Evolutionary conservation across 2,113 vertebrate genomes (phyloP), one percentile per base, ranked within the genome.

Genomic region (Cairina moschata): DNA sequence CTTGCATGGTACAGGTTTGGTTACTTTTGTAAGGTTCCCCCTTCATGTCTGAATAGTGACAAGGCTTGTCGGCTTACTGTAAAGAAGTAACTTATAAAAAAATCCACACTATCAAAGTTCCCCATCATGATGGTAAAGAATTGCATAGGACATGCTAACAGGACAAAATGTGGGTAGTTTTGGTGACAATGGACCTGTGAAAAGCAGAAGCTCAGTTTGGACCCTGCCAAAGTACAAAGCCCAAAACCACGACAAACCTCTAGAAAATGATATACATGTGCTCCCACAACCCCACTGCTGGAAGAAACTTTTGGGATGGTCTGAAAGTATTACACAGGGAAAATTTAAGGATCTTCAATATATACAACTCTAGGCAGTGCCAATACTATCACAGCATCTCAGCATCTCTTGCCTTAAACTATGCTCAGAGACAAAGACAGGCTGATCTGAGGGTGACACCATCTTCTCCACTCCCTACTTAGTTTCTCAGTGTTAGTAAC

Each of bases 271-370:
- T 32, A 55, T 3, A 54, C 6, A 36, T 14, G 11, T 1, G 2
- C 9, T 34, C 26, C 23, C 21, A 46, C 50, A 56, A 29, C 3
- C 3, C 11, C 25, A 16, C 2, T 5, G 7, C 2, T 12, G 14
- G 31, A 69, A 83, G 40, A 58, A 31, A 28, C 5, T 10, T 5
- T 12, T 52, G 32, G 48, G 28, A 40, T 34, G 21, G 32, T 71
- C 38, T 78, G 34, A 62, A 54, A 34, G 18, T 28, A 32, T 23
- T 46, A n/a, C 7, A 60, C 9, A 8, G 34, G 13, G 31, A n/a
- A 55, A 36, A 77, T 1, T 0, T 36, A 55, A 22, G 16, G 44
- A 66, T 56, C 67, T 90, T 50, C n/a, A 56, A 29, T 26, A 25
- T 6, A 32, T n/a, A 82, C 28, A 55, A 36, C 31, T 25, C 11